Evolutionary conservation across 2,888 invertebrate species (phyloP), one percentile per base, ranked within the genome.

Genomic region (Leptinotarsa haldemani): DNA sequence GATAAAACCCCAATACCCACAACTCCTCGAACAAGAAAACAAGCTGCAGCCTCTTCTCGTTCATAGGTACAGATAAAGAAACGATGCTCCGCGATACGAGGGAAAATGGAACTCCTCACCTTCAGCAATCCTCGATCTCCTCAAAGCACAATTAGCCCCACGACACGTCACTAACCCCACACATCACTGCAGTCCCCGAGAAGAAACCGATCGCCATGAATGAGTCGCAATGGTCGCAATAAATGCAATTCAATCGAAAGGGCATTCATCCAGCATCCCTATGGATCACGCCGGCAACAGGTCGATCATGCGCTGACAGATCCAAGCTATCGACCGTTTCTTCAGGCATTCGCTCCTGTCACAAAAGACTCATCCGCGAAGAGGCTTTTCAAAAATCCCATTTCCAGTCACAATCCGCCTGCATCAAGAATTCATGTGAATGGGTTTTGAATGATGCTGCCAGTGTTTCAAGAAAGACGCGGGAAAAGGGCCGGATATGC

Each of bases 391-490:
- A 66, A 65, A 74, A 73, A 74, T 69, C 75, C 80, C 76, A 81
- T 80, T 81, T 78, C 61, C 74, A 70, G 48, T 53, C 72, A 78
- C 78, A 80, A 80, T 81, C 75, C 66, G 61, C 66, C 47, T 65
- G 18, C 75, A 76, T 80, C 65, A 78, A 81, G 65, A 75, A 80
- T 81, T 80, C 70, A 81, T 70, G 75, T 30, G 65, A 64, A 69
- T 63, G 69, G 67, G 65, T 75, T 74, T 71, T 65, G 70, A 48
- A 30, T 53, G 25, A 16, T 1, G 18, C 30, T 18, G 16, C 4
- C 22, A 7, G 56, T 56, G 20, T 56, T 56, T 56, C 56, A 22
- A 56, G 56, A 20, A 22, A 56, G 13, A 56, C 20, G 56, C 15
- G 22, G 4, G 56, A 20, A 7, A 18, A 52, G 18, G 18, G 18